Conservation (phyloP, 1,140 invertebrate species). For the Drosophila pachea region DNA sequence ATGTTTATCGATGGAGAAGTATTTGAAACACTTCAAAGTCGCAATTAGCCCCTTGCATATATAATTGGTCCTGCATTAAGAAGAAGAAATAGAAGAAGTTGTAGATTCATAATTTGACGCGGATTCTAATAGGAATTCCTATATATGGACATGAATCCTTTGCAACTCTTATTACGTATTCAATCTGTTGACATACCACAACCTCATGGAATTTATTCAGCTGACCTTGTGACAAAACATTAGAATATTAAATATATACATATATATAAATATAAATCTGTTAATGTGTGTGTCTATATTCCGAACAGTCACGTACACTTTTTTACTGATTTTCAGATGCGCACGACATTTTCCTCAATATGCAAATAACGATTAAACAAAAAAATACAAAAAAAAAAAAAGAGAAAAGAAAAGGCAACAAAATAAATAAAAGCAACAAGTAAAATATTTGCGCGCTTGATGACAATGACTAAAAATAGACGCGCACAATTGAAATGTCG, state of each 20-base stretch:
- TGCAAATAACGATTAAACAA: conserved; percentile 57
- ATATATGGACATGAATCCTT: no score
- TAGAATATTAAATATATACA: conserved; percentile 20
- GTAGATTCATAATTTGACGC: no score
- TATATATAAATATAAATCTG: background rate
- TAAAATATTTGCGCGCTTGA: conserved; percentile 48
- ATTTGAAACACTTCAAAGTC: no score
- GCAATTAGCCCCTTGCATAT: no score
- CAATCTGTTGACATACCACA: background rate
- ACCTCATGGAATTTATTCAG: background rate
- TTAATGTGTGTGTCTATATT: no score
- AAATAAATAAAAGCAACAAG: conserved; percentile 27
- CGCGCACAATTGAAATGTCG: conserved; percentile 73
- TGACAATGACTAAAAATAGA: conserved; percentile 76
- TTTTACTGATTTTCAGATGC: conserved; percentile 29
- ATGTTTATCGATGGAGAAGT: no score
- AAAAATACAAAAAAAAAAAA: background rate
- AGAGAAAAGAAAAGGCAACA: background rate
- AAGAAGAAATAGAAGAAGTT: no score
- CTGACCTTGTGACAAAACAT: conserved; percentile 59
- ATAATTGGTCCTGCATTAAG: no score
- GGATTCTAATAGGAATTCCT: no score
- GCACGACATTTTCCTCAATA: conserved; percentile 49
- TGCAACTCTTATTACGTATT: no score
- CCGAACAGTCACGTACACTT: conserved; percentile 39